Percentiles rank a stretch among this genome's conserved stretches.
Conservation (phyloP, 2,888 invertebrate species). For the Stictocephala bisonia region DNA sequence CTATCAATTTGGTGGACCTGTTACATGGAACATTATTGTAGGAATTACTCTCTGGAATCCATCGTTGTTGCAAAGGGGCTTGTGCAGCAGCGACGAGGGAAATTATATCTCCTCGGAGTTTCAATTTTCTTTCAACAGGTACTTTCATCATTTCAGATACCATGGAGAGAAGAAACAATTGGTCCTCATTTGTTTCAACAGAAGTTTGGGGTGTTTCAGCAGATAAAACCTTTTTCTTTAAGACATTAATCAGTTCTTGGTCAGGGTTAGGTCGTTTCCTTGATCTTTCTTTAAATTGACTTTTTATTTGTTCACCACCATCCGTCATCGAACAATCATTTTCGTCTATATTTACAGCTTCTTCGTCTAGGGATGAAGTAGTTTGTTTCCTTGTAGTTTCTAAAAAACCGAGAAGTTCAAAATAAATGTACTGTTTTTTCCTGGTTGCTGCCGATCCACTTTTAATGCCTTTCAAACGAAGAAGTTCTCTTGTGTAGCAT, state of each 20-base stretch:
- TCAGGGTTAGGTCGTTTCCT: slow-evolving; percentile 30
- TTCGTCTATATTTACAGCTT: slow-evolving; percentile 33
- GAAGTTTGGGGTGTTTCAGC: slow-evolving; percentile 28
- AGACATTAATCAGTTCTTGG: slow-evolving; percentile 32
- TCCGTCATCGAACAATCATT: slow-evolving; percentile 8
- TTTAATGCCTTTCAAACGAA: slow-evolving; percentile 34
- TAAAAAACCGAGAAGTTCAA: slow-evolving; percentile 30
- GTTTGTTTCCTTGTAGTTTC: slow-evolving; percentile 34
- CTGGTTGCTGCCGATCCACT: slow-evolving; percentile 36
- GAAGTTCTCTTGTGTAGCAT: slow-evolving; percentile 37
- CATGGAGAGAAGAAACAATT: slow-evolving; percentile 35
- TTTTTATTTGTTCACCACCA: slow-evolving; percentile 27
- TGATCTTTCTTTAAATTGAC: slow-evolving; percentile 19
- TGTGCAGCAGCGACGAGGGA: slow-evolving; percentile 34
- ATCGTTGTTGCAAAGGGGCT: slow-evolving; percentile 36
- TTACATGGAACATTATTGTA: slow-evolving; percentile 30
- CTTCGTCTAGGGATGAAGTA: slow-evolving; percentile 27
- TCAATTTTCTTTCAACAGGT: slow-evolving; percentile 26
- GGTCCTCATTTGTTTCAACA: slow-evolving; percentile 25
- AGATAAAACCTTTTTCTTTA: slow-evolving; percentile 33
- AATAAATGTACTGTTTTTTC: slow-evolving; percentile 36
- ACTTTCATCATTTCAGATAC: slow-evolving; percentile 38
- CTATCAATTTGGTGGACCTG: no score
- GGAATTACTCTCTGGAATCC: slow-evolving; percentile 21
- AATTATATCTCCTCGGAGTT: slow-evolving; percentile 30